Evolutionary conservation across 2,888 invertebrate genomes (phyloP), one percentile per base, ranked within the genome.

Genomic region (Scrobipalpa atriplicella): DNA sequence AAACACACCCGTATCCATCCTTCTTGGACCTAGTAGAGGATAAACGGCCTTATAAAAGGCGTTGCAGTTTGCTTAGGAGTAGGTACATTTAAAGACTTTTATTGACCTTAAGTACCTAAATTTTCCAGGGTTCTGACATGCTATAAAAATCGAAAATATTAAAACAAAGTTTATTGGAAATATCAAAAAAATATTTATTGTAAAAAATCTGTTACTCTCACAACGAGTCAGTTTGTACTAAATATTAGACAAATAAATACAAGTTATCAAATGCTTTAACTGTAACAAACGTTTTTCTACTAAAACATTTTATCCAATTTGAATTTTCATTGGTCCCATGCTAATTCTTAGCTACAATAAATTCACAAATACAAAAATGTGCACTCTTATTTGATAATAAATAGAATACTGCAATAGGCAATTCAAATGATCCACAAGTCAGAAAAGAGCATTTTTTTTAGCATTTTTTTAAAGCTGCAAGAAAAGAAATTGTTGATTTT

Each of bases 131-230:
- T 29, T 29, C 16, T 36, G n/a, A 60, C 36, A 7, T 3, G 36
- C 39, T 18, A 8, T 19, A 58, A 11, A 56, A 13, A 13, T 0
- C 6, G 2, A 21, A 18, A 13, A 11, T 29, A 56, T 21, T 11
- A 38, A 58, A 58, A 58, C n/a, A 16, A 16, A 2, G 11, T 18
- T 8, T 38, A 16, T 3, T 58, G 29, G 58, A 58, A 58, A 58
- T 52, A 56, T 71, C 73, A 72, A 71, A 68, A 74, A 73, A 72
- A 72, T 68, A 60, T 75, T 77, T 79, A 79, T 79, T 80, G 73
- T 72, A 78, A 76, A 78, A 78, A 78, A 68, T 36, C 29, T 73
- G 74, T 75, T 77, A 74, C 73, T 70, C 73, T 70, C 72, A 75
- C 73, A 75, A 73, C 73, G 73, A 66, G 51, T 58, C n/a, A 38